These are phyloP conservation scores for Ranitomeya imitator DNA, from an alignment of 2,113 vertebrate species.

Conservation along the genomic window DNA sequence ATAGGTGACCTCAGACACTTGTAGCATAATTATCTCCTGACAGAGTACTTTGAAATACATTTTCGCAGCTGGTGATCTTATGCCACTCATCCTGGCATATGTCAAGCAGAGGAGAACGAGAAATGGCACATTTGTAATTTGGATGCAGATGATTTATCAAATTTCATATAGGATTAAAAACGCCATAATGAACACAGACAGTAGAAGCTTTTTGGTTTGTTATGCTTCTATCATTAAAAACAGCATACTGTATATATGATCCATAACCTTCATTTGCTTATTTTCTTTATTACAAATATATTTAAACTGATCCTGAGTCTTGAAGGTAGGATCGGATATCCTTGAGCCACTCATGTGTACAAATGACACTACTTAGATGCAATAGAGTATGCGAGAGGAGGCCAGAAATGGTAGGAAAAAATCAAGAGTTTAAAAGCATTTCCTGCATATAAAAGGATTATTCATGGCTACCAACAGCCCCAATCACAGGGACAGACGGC, in stretches of 20 bases:
- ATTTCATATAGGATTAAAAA: background rate
- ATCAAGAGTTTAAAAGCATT: slow-evolving; percentile 40
- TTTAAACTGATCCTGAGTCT: slow-evolving; percentile 14
- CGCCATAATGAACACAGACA: background rate
- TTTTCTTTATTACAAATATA: slow-evolving; percentile 14
- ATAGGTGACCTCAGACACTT: no score
- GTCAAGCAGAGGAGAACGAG: no score
- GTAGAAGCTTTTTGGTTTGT: background rate
- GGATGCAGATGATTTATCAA: background rate
- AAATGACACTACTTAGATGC: slow-evolving; percentile 11
- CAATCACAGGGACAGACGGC: slow-evolving; percentile 9
- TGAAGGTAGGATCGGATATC: slow-evolving; percentile 52
- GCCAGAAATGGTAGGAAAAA: slow-evolving; percentile 32
- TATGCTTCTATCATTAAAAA: background rate
- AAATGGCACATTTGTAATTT: background rate
- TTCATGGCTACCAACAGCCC: background rate
- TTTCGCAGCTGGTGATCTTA: no score
- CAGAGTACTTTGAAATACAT: no score
- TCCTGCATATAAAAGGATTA: slow-evolving; percentile 47
- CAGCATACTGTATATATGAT: background rate
- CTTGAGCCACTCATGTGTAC: slow-evolving; percentile 26
- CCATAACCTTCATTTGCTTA: background rate
- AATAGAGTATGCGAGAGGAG: slow-evolving; percentile 1
- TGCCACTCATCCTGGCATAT: no score
- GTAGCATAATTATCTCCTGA: no score